Evolutionary conservation across 2,113 vertebrate species (phyloP).

Genomic region (Donacobius atricapilla): DNA sequence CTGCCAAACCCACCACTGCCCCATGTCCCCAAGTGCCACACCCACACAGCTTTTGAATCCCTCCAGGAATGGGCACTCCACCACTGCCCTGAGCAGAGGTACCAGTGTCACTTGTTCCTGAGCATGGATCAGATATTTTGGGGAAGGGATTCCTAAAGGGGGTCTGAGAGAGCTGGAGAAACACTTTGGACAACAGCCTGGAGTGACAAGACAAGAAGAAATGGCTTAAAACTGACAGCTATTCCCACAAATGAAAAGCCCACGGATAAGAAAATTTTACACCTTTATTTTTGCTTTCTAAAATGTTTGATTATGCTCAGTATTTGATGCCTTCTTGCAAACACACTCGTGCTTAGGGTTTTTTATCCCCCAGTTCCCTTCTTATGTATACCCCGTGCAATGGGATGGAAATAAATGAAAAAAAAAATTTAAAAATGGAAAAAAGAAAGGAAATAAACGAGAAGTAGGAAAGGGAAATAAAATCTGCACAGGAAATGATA

Average conservation of each 20-base stretch:
- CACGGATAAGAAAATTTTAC: background rate
- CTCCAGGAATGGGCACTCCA: background rate
- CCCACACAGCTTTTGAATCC: background rate
- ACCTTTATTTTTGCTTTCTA: background rate
- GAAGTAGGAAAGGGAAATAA: background rate
- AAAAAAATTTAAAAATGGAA: too few relatives aligned
- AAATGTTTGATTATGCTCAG: background rate
- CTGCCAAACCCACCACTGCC: background rate
- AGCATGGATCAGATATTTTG: background rate
- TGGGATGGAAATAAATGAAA: background rate
- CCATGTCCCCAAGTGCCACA: background rate
- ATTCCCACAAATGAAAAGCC: background rate
- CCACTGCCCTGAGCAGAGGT: background rate
- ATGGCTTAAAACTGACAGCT: background rate
- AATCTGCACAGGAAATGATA: background rate
- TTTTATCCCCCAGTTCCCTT: background rate
- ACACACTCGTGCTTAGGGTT: fast-evolving
- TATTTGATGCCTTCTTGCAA: background rate
- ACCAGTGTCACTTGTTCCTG: fast-evolving
- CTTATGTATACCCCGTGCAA: background rate
- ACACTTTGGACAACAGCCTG: background rate
- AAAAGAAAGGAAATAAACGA: background rate
- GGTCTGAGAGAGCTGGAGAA: background rate
- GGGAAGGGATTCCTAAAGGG: background rate
- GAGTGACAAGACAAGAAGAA: background rate